Evolutionary conservation across 2,888 invertebrate species (phyloP).

Genomic region (Xestobium rufovillosum): DNA sequence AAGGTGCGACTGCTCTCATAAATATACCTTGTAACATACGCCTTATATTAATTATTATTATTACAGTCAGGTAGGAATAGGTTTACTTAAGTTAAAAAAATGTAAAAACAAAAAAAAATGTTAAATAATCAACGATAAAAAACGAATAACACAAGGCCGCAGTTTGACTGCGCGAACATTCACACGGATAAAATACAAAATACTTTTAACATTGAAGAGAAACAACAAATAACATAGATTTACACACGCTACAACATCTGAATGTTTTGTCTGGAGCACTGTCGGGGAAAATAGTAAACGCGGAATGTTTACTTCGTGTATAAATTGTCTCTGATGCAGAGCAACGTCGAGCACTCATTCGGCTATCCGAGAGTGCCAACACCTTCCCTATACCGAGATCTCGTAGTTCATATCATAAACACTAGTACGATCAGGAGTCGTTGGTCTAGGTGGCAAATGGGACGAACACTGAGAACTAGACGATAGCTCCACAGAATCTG

Average conservation of each 20-base stretch:
- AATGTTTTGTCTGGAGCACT: not conserved
- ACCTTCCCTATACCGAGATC: constrained; percentile 77
- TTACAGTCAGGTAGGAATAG: constrained; percentile 20
- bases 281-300: constrained; percentile 24
- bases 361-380: constrained; percentile 39
- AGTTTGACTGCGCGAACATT: constrained; percentile 24
- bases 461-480: constrained; percentile 39
- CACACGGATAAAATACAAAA: constrained; percentile 32
- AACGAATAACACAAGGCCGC: constrained; percentile 32
- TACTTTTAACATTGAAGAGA: constrained; percentile 32
- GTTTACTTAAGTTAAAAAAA: constrained; percentile 11
- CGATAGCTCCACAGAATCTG: constrained; percentile 78
- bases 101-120: constrained; percentile 12
- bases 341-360: constrained; percentile 39
- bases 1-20: too few relatives aligned
- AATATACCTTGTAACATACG: too few relatives aligned
- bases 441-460: constrained; percentile 39
- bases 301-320: constrained; percentile 28
- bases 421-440: constrained; percentile 77
- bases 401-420: constrained; percentile 94
- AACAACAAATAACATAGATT: constrained; percentile 38
- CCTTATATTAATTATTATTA: too few relatives aligned
- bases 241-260: constrained; percentile 31
- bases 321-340: constrained; percentile 41
- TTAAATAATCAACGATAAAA: constrained; percentile 27